Evolutionary conservation across 1,140 invertebrate species (phyloP), one percentile per base, ranked within the genome.

Genomic region (Drosophila sucinea): DNA sequence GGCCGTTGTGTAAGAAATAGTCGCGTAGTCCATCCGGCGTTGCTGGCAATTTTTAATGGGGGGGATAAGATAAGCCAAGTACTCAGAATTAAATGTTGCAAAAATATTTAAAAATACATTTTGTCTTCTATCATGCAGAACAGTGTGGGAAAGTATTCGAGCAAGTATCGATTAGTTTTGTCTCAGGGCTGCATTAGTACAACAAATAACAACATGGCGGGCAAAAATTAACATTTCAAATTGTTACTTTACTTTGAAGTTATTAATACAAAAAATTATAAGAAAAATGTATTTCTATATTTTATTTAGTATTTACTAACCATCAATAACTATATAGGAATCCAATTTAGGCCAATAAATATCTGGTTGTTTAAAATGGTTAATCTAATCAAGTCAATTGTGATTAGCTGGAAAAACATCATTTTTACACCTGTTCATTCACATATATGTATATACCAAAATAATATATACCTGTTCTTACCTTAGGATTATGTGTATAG

Each of bases 51-150:
- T 51, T 27, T 27, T 8, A 51, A 51, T 23, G 2, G 44, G 44
- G 44, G 44, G 44, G 44, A 51, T 51, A 51, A 51, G 44, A 51
- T 51, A 51, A 51, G 44, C 44, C 23, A 47, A 47, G 5, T 27
- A 25, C 23, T 27, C 6, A n/a, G 25, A 51, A 51, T 51, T 27
- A 51, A 25, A 51, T 23, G 8, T 51, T 51, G 44, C 44, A 8
- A 47, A 47, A 47, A 47, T 23, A 2, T 51, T 51, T 51, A 51
- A 27, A 51, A 27, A 27, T 27, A 10, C 7, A 27, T 51, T 41
- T 10, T 23, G 17, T 47, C 44, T 6, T 10, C n/a, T 8, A 3
- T 27, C 4, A 44, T 10, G 7, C 23, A 35, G 33, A 35, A 35
- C 33, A 51, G 44, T 51, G 44, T 51, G 8, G 7, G 8, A 51